Base-by-base conservation (phyloP, 2,888 invertebrate species). In the Crioceris asparagi region DNA sequence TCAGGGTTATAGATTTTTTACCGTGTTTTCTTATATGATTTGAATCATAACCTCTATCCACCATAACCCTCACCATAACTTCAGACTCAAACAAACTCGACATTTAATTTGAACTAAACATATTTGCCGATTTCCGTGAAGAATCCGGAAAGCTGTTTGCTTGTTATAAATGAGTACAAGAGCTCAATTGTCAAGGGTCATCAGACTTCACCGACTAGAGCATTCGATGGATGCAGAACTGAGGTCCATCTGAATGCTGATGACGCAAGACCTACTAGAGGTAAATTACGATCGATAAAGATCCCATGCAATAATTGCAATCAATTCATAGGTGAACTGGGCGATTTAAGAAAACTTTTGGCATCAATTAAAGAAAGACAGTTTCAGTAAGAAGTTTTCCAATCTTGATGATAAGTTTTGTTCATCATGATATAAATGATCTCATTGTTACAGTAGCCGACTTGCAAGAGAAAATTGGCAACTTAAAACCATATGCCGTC, bases 191-290 rank as follows among this genome's bases (percentile, higher is more conserved):
- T 10, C 10, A 8, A 5, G 6, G 19, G 2, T 11, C n/a, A 2
- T 5, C 19, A 14, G 12, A 17, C 17, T n/a, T 17, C 11, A 18
- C 14, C 17, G 17, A 11, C 27, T 4, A 27, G 12, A 14, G 12
- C 27, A 14, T 35, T 17, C 18, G 27, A 27, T 27, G 35, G 27
- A 3, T 35, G 35, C 12, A 17, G 27, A 3, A 10, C 17, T 16
- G 35, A 35, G 3, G 35, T 27, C 2, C 35, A 35, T 12, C 35
- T 35, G 3, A 27, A 8, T 17, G 16, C 27, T 2, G 35, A 35
- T 26, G 27, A 35, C 3, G 12, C 27, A 16, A 14, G 35, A 7
- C 8, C 27, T 4, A 35, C 35, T 16, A n/a, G 35, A 6, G 17
- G 17, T 18, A 35, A 27, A 27, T 35, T 27, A 2, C 26, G 11